phyloP scores from a whole-genome alignment of 2,113 vertebrate species.

The Chamaea fasciata region DNA sequence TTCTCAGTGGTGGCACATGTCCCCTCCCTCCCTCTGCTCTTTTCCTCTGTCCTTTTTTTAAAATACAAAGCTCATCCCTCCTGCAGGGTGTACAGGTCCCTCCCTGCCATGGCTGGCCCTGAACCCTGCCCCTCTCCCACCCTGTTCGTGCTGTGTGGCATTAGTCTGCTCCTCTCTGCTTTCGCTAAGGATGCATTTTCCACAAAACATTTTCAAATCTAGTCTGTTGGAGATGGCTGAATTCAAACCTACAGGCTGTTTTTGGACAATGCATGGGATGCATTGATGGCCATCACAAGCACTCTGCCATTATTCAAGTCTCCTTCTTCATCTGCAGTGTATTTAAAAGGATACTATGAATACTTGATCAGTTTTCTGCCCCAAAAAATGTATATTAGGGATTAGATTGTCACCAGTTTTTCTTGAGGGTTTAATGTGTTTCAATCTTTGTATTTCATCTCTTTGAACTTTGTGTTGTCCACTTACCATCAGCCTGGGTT shows the following conservation, averaged over 20 bases:
- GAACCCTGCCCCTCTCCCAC: background rate
- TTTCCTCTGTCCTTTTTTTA: background rate
- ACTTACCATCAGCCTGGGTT: background rate
- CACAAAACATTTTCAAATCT: background rate
- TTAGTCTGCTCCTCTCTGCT: background rate
- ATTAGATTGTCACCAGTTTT: background rate
- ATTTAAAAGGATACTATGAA: background rate
- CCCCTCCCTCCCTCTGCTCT: background rate
- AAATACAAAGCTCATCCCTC: background rate
- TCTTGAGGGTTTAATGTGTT: background rate
- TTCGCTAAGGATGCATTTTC: background rate
- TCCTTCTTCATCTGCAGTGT: background rate
- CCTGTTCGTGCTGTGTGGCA: background rate
- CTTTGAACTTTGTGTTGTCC: background rate
- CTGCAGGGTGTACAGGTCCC: rapidly evolving
- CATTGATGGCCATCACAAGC: background rate
- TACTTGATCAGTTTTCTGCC: background rate
- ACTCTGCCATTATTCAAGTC: background rate
- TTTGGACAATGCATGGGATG: rapidly evolving
- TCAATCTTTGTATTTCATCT: background rate
- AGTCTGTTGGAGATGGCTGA: background rate
- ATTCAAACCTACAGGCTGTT: background rate
- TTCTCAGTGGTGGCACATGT: background rate
- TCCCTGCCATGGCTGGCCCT: background rate
- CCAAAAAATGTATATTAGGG: background rate